These are phyloP conservation scores for Drosophila yakuba DNA, from an alignment of 1,140 invertebrate species.

Conservation along the genomic window DNA sequence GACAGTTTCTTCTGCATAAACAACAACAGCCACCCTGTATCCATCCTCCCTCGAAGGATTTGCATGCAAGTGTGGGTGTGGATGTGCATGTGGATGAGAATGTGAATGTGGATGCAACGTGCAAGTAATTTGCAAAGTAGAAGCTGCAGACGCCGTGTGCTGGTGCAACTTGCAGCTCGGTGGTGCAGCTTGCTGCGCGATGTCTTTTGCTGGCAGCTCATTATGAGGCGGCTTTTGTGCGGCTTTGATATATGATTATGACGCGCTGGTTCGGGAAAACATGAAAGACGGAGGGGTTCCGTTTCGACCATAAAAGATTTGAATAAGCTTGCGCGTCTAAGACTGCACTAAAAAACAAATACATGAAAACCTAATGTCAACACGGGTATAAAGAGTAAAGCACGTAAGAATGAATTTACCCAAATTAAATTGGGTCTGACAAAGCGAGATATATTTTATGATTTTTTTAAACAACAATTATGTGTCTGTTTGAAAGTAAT, in stretches of 20 bases:
- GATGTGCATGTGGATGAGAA: neutral
- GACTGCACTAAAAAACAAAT: no score
- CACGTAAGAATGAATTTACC: neutral
- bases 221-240: conserved; percentile 67
- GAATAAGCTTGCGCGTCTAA: neutral
- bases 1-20: conserved; percentile 63
- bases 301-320: conserved; percentile 7
- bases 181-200: conserved; percentile 33
- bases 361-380: neutral
- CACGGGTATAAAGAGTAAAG: no score
- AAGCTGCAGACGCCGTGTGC: conserved; percentile 36
- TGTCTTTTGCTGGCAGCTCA: conserved; percentile 72
- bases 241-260: conserved; percentile 62
- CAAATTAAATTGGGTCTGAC: neutral
- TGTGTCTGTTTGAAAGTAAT: neutral
- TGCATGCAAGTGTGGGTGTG: neutral
- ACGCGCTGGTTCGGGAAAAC: conserved; percentile 32
- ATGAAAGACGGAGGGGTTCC: conserved; percentile 22
- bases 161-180: conserved; percentile 36
- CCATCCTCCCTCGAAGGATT: neutral
- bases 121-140: conserved; percentile 82
- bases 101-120: conserved; percentile 40
- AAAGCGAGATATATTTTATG: no score
- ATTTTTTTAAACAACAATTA: no score
- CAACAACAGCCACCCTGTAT: conserved; percentile 21